A percentile compares a stretch with the other conserved stretches of the same genome.
phyloP scores from a whole-genome alignment of 1,140 invertebrate genomes.

The Cardiocondyla obscurior region DNA sequence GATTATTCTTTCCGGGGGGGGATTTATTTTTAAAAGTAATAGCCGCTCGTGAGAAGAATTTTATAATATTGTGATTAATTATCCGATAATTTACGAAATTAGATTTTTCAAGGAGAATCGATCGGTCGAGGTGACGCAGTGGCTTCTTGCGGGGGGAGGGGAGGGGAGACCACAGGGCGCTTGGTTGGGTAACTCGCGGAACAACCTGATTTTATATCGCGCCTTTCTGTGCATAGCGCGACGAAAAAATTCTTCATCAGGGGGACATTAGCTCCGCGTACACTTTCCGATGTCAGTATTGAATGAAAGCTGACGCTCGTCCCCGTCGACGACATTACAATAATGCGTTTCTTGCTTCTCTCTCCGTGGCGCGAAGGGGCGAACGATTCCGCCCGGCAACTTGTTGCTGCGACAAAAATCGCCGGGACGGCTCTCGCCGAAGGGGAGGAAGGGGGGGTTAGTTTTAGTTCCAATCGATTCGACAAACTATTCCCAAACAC shows the following conservation, averaged over 20 bases:
- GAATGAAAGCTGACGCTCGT: conserved; percentile 55
- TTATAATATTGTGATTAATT: neutral
- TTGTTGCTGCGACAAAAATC: conserved; percentile 76
- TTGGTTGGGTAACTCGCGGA: neutral
- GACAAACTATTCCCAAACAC: conserved; percentile 64
- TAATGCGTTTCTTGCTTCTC: conserved; percentile 66
- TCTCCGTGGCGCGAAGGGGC: conserved; percentile 42
- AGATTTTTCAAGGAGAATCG: neutral
- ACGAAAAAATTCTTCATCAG: conserved; percentile 12
- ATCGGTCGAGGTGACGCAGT: too few relatives aligned
- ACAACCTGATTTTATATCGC: neutral
- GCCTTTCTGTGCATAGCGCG: neutral
- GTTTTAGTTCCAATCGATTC: conserved; percentile 69
- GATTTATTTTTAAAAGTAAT: neutral
- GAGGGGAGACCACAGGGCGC: too few relatives aligned
- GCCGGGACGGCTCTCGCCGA: conserved; percentile 64
- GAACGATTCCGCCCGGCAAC: conserved; percentile 63
- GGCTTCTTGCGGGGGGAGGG: neutral
- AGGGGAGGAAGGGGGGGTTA: too few relatives aligned
- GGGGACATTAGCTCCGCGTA: conserved; percentile 20
- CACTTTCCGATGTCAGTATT: conserved; percentile 29
- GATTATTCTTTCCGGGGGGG: neutral
- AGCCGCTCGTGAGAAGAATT: neutral
- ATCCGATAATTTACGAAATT: neutral
- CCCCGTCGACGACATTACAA: conserved; percentile 67